Evolutionary conservation across 2,113 vertebrate genomes (phyloP).

Genomic region (Caretta caretta): DNA sequence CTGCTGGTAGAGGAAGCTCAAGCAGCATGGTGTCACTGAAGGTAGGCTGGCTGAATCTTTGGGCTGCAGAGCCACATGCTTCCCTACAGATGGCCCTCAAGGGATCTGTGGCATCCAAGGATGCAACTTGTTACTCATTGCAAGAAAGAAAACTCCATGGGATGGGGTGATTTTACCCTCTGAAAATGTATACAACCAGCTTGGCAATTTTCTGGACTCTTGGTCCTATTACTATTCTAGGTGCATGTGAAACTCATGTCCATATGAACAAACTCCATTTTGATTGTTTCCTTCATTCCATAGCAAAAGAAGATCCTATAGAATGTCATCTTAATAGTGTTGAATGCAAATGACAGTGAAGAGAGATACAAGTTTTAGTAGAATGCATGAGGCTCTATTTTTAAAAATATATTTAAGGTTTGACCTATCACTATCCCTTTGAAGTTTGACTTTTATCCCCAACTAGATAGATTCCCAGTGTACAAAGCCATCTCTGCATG

Average conservation of each 20-base stretch:
- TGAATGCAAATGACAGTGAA: not conserved
- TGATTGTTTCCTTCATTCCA: not conserved
- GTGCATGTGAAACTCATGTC: not conserved
- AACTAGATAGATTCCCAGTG: not conserved
- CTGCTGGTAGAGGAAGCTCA: not conserved
- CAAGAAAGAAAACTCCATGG: rapidly evolving
- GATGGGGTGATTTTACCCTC: not conserved
- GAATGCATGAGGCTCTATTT: not conserved
- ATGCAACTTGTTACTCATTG: not conserved
- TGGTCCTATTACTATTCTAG: not conserved
- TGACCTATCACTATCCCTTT: not conserved
- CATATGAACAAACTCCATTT: rapidly evolving
- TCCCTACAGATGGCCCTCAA: not conserved
- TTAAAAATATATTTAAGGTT: not conserved
- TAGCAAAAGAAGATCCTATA: not conserved
- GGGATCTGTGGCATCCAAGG: not conserved
- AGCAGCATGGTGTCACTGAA: not conserved
- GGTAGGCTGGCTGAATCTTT: not conserved
- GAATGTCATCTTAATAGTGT: not conserved
- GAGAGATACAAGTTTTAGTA: not conserved
- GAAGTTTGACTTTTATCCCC: not conserved
- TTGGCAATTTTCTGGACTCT: not conserved
- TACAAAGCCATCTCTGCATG: not conserved
- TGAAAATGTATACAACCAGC: not conserved
- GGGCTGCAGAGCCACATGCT: not conserved